Conservation (phyloP, 2,888 invertebrate genomes). For the Aporophyla lueneburgensis region DNA sequence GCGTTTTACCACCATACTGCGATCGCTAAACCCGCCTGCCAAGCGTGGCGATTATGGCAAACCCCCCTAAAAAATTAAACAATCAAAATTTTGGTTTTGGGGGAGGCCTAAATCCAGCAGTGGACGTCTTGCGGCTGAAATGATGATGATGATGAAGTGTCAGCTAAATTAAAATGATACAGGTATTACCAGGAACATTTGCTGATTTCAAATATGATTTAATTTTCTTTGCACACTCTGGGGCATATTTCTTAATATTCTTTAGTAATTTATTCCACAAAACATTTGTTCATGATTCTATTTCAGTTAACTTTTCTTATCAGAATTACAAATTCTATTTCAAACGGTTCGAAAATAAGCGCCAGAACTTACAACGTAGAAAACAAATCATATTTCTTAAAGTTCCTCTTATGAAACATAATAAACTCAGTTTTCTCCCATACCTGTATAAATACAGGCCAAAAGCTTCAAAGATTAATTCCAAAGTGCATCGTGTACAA, state of each 20-base stretch:
- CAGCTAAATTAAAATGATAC: background rate
- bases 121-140: no score
- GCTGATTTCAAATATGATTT: background rate
- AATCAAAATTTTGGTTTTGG: no score
- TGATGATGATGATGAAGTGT: no score
- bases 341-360: background rate
- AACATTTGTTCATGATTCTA: background rate
- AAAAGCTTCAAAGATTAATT: constrained; percentile 27
- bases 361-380: background rate
- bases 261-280: background rate
- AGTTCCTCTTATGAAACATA: background rate
- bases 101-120: no score
- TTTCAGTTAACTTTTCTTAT: background rate
- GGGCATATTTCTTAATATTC: background rate
- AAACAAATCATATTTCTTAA: background rate
- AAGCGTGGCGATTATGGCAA: no score
- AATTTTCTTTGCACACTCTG: background rate
- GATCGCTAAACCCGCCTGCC: no score
- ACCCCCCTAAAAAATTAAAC: no score
- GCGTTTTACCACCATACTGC: no score
- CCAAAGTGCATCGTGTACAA: constrained; percentile 44
- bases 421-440: background rate
- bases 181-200: background rate
- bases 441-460: background rate
- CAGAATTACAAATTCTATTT: background rate